Percentiles rank a stretch among this genome's conserved stretches.
These are phyloP conservation scores for Oxycera nigricornis DNA, from an alignment of 2,888 invertebrate species.

Conservation along the genomic window DNA sequence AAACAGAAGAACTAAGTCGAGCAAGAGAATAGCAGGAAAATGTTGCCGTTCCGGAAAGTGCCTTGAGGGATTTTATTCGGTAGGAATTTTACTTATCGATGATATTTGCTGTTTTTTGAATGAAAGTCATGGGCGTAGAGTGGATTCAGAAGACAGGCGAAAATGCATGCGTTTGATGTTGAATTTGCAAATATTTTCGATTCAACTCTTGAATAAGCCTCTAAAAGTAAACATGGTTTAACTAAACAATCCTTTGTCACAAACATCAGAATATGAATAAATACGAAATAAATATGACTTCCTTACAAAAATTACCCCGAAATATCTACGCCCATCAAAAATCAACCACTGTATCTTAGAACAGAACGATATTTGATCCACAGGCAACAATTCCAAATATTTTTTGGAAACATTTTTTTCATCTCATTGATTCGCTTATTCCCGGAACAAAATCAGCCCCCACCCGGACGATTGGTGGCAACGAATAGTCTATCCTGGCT, in stretches of 20 bases:
- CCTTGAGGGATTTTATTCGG: background rate
- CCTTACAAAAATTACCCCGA: too few species aligned
- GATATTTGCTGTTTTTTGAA: too few species aligned
- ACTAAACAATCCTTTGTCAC: too few species aligned
- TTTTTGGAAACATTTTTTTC: slow-evolving; percentile 56
- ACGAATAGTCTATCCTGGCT: background rate
- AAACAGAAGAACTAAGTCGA: slow-evolving; percentile 36
- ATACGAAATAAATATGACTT: too few species aligned
- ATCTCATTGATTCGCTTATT: slow-evolving; percentile 61
- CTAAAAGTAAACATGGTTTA: too few species aligned
- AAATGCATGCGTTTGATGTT: too few species aligned
- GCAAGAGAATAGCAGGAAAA: slow-evolving; percentile 3
- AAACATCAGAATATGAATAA: too few species aligned
- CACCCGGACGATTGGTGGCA: background rate
- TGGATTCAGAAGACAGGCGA: too few species aligned
- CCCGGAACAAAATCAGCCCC: slow-evolving; percentile 42
- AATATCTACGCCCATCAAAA: background rate
- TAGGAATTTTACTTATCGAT: background rate
- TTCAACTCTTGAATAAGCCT: too few species aligned
- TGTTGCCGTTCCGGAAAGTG: slow-evolving; percentile 17
- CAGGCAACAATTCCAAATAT: slow-evolving; percentile 39
- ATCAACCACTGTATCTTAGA: background rate
- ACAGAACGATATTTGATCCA: slow-evolving; percentile 6
- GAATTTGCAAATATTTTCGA: too few species aligned
- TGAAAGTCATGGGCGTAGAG: too few species aligned